Conservation (phyloP, 2,888 invertebrate genomes). For the Lucinisca nassula region DNA sequence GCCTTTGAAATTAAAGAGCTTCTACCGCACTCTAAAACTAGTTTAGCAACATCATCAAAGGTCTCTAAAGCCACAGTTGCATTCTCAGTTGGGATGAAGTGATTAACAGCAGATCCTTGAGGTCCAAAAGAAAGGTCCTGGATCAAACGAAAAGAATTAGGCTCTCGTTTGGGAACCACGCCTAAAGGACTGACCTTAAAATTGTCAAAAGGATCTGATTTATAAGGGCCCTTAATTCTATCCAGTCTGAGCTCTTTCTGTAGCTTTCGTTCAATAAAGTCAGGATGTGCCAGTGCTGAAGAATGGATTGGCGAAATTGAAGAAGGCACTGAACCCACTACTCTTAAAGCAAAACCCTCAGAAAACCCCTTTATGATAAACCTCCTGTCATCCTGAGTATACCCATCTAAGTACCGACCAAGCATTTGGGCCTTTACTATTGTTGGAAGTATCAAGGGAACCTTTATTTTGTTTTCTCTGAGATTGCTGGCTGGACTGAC, state of each 20-base stretch:
- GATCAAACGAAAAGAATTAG: conserved; percentile 40
- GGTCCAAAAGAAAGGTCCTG: conserved; percentile 55
- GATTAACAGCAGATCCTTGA: conserved; percentile 39
- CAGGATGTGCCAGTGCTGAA: conserved; percentile 5
- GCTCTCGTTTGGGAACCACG: conserved; percentile 43
- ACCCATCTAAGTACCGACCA: conserved; percentile 9
- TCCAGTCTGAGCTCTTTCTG: conserved; percentile 20
- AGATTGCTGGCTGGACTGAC: background rate
- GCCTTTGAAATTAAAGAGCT: conserved; percentile 49
- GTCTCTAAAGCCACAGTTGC: conserved; percentile 38
- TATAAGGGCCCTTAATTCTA: conserved; percentile 38
- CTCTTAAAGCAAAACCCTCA: conserved; percentile 38
- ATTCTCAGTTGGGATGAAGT: conserved; percentile 38
- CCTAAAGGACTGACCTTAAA: conserved; percentile 52
- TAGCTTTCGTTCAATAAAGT: conserved; percentile 29
- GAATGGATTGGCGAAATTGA: conserved; percentile 22
- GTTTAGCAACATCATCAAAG: conserved; percentile 42
- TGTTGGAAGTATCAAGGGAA: conserved; percentile 6
- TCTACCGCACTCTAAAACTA: conserved; percentile 34
- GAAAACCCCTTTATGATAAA: conserved; percentile 36
- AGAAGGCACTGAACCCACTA: background rate
- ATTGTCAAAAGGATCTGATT: conserved; percentile 23
- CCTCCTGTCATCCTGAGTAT: conserved; percentile 2
- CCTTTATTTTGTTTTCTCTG: background rate
- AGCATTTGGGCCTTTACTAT: conserved; percentile 20